phyloP scores from a whole-genome alignment of 2,888 invertebrate species.

The Drosophila koepferae region DNA sequence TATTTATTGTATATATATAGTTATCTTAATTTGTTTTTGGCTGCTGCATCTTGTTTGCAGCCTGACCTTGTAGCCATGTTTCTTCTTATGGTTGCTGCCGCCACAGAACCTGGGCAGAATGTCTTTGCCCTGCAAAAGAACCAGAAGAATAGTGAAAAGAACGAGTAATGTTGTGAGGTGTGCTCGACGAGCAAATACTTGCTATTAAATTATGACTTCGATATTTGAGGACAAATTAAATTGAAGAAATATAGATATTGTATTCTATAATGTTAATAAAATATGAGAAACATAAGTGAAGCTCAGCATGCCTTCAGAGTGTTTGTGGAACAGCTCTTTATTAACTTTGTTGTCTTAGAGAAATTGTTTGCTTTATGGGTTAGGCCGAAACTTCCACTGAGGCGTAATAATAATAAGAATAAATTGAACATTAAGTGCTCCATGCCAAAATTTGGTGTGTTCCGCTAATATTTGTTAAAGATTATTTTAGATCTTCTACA shows the following conservation, averaged over 20 bases:
- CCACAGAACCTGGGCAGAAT: constrained; percentile 37
- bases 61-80: constrained; percentile 58
- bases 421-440: not conserved
- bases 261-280: not conserved
- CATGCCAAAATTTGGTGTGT: not conserved
- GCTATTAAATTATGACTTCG: too few species aligned
- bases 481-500: not conserved
- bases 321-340: too few species aligned
- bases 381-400: not conserved
- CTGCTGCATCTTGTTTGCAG: constrained; percentile 41
- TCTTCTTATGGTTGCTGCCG: constrained; percentile 3
- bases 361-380: not conserved
- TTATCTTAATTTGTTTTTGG: constrained; percentile 16
- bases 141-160: not conserved
- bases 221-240: too few species aligned
- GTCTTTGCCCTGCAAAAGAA: constrained; percentile 26
- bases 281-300: too few species aligned
- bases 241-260: not conserved
- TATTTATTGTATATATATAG: not conserved
- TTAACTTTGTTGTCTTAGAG: too few species aligned
- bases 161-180: not conserved
- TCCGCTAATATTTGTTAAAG: too few species aligned
- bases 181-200: not conserved
- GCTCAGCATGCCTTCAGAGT: too few species aligned
- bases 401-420: too few species aligned